Evolutionary conservation across 2,888 invertebrate genomes (phyloP).

Genomic region (Cheiracanthium punctorium): DNA sequence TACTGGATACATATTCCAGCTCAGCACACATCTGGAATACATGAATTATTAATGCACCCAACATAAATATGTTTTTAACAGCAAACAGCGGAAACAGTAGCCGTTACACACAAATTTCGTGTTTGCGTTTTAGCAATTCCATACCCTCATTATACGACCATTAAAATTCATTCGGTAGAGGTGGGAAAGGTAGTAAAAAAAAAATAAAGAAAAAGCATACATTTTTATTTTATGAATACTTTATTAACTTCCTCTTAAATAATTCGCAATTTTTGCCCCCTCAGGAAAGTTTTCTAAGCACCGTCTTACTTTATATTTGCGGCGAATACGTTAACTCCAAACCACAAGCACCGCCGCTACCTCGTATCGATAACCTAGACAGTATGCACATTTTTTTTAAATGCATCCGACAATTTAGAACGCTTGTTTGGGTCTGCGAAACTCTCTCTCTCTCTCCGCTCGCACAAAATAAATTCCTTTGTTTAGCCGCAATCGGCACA

Average conservation of each 20-base stretch:
- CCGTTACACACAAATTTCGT: too few species aligned
- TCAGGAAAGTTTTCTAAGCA: background rate
- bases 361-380: background rate
- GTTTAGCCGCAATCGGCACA: background rate
- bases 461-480: constrained; percentile 1
- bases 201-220: too few species aligned
- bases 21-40: too few species aligned
- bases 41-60: too few species aligned
- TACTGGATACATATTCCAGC: too few species aligned
- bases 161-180: too few species aligned
- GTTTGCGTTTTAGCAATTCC: too few species aligned
- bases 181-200: too few species aligned
- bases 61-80: too few species aligned
- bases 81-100: too few species aligned
- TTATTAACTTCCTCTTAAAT: background rate
- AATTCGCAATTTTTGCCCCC: background rate
- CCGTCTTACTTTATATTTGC: background rate
- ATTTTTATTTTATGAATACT: background rate
- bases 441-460: background rate
- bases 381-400: background rate
- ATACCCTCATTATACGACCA: too few species aligned
- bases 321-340: too few species aligned
- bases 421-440: background rate
- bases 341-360: background rate
- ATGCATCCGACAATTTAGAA: background rate